Conservation (phyloP, 2,888 invertebrate genomes). For the Strigamia crassipes region DNA sequence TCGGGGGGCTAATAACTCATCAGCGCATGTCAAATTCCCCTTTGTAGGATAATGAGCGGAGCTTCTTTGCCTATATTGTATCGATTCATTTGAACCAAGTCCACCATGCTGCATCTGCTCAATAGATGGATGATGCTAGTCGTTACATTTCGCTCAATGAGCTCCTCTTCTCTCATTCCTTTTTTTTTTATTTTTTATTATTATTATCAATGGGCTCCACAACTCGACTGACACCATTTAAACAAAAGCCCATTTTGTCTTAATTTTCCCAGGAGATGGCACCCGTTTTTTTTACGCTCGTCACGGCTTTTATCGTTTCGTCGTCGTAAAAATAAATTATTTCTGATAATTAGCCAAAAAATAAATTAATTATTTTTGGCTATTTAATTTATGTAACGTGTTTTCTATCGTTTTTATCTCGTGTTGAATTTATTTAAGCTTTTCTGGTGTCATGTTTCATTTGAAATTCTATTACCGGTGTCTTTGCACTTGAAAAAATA, state of each 20-base stretch:
- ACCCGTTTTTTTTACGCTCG: not conserved
- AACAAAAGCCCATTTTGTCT: not conserved
- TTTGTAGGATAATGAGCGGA: not conserved
- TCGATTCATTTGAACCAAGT: slow-evolving; percentile 14
- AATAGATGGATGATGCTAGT: not conserved
- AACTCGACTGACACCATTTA: not conserved
- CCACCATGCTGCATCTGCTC: not conserved
- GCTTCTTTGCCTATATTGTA: not conserved
- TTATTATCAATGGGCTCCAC: not conserved
- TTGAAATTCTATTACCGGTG: no score
- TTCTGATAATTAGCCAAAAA: not conserved
- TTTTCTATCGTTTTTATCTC: no score
- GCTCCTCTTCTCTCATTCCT: not conserved
- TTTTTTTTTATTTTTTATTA: not conserved
- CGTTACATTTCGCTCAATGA: slow-evolving; percentile 25
- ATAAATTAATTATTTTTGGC: no score
- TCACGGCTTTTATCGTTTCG: not conserved
- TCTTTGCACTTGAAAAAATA: no score
- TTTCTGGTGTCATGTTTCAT: no score
- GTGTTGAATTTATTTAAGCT: no score
- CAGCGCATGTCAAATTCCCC: not conserved
- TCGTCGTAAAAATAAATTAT: not conserved
- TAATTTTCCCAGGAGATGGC: not conserved
- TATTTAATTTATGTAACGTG: no score
- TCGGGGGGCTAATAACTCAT: not conserved